These are phyloP conservation scores for Cenopis cana DNA, from an alignment of 2,888 invertebrate species.

Conservation along the genomic window DNA sequence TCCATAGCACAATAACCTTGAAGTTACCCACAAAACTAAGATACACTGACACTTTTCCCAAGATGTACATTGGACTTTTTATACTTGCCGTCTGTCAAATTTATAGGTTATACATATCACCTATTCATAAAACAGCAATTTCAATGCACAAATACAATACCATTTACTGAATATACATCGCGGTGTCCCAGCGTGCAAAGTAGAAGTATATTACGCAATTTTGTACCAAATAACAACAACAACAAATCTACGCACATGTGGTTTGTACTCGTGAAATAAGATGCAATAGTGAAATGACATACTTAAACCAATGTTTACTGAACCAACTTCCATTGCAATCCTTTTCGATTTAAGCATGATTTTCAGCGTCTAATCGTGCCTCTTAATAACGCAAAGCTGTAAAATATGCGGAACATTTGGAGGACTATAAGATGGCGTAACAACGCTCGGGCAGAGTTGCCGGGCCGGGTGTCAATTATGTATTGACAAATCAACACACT, in stretches of 20 bases:
- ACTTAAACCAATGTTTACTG: constrained; percentile 72
- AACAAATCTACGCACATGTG: constrained; percentile 82
- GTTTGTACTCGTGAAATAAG: constrained; percentile 77
- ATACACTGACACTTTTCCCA: constrained; percentile 61
- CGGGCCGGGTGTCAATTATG: constrained; percentile 78
- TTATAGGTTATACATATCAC: constrained; percentile 75
- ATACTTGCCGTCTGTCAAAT: constrained; percentile 64
- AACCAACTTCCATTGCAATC: constrained; percentile 69
- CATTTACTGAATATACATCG: constrained; percentile 54
- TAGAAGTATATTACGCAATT: constrained; percentile 65
- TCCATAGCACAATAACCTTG: constrained; percentile 64
- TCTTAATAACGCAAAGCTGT: constrained; percentile 70
- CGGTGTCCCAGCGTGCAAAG: constrained; percentile 63
- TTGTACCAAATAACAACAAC: constrained; percentile 72
- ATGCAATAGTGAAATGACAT: constrained; percentile 79
- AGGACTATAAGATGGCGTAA: constrained; percentile 85
- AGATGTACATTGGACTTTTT: constrained; percentile 77
- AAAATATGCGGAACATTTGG: constrained; percentile 82
- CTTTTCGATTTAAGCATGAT: constrained; percentile 70
- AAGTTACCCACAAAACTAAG: constrained; percentile 61
- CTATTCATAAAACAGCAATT: constrained; percentile 53
- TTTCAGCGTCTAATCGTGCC: constrained; percentile 70
- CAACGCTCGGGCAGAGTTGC: constrained; percentile 73
- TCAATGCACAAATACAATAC: constrained; percentile 55
- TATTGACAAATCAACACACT: constrained; percentile 82